A percentile compares a stretch with the other conserved stretches of the same genome.
phyloP scores from a whole-genome alignment of 2,888 invertebrate genomes.

The Oligia fasciuncula region DNA sequence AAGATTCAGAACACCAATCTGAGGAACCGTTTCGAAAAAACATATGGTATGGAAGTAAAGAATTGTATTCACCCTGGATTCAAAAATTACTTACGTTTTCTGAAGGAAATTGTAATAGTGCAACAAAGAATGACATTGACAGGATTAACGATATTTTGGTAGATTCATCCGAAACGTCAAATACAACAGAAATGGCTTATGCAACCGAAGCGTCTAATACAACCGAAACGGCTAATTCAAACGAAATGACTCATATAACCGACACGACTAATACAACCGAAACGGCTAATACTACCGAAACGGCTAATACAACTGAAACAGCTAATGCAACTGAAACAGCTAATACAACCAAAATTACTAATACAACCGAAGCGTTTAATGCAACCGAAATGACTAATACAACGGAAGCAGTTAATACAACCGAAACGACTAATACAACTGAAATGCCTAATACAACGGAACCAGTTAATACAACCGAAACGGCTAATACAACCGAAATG shows the following conservation, averaged over 20 bases:
- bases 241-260: not conserved
- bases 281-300: not conserved
- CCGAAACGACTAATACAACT: not conserved
- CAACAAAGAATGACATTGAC: not conserved
- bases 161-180: constrained; percentile 5
- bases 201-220: not conserved
- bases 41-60: constrained; percentile 69
- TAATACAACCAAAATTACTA: not conserved
- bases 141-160: not conserved
- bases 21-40: constrained; percentile 19
- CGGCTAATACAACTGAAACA: not conserved
- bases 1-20: not conserved
- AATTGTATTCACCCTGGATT: constrained; percentile 80
- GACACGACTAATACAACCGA: not conserved
- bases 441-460: too few relatives aligned
- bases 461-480: too few relatives aligned
- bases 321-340: not conserved
- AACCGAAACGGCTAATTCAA: not conserved
- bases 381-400: not conserved
- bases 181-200: not conserved
- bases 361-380: not conserved
- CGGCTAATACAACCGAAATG: not conserved
- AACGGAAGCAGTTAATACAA: not conserved
- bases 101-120: constrained; percentile 68
- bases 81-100: constrained; percentile 78